Percentiles rank a stretch among this genome's conserved stretches.
Evolutionary conservation across 2,888 invertebrate genomes (phyloP).

Genomic region (Aphodius granarius): DNA sequence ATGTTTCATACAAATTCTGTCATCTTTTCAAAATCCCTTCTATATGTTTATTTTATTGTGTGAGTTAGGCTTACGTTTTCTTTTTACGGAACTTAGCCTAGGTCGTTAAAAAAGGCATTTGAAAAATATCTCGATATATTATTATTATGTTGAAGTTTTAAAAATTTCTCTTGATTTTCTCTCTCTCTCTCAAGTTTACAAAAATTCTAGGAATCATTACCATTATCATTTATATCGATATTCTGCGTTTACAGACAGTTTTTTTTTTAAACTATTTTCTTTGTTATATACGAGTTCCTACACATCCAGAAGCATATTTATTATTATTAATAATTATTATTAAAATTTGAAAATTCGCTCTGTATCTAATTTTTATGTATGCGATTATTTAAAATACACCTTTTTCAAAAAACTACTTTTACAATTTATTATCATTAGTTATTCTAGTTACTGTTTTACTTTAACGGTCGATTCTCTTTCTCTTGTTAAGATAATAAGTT

Average conservation of each 20-base stretch:
- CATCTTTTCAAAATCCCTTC: slow-evolving; percentile 14
- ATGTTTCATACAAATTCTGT: neutral
- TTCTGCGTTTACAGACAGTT: slow-evolving; percentile 3
- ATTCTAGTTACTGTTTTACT: slow-evolving; percentile 15
- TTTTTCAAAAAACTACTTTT: slow-evolving; percentile 27
- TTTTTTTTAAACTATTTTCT: slow-evolving; percentile 28
- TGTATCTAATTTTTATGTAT: slow-evolving; percentile 16
- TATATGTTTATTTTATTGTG: slow-evolving; percentile 8
- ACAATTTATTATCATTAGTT: slow-evolving; percentile 28
- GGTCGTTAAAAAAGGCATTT: slow-evolving; percentile 49
- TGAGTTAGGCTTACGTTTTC: slow-evolving; percentile 12
- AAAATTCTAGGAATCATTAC: slow-evolving; percentile 51
- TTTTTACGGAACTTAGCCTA: slow-evolving; percentile 28
- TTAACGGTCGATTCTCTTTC: slow-evolving; percentile 19
- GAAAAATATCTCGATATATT: slow-evolving; percentile 48
- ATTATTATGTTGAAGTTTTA: slow-evolving; percentile 1
- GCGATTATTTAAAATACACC: slow-evolving; percentile 21
- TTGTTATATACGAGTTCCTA: slow-evolving; percentile 32
- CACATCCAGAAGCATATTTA: slow-evolving; percentile 44
- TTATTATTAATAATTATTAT: slow-evolving; percentile 1
- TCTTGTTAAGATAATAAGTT: slow-evolving; percentile 14
- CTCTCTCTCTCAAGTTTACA: too few relatives aligned
- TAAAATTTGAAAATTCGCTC: slow-evolving; percentile 37
- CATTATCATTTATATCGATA: slow-evolving; percentile 33
- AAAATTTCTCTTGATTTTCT: slow-evolving; percentile 16